Conservation (phyloP, 2,888 invertebrate genomes). For the Colletes collaris region DNA sequence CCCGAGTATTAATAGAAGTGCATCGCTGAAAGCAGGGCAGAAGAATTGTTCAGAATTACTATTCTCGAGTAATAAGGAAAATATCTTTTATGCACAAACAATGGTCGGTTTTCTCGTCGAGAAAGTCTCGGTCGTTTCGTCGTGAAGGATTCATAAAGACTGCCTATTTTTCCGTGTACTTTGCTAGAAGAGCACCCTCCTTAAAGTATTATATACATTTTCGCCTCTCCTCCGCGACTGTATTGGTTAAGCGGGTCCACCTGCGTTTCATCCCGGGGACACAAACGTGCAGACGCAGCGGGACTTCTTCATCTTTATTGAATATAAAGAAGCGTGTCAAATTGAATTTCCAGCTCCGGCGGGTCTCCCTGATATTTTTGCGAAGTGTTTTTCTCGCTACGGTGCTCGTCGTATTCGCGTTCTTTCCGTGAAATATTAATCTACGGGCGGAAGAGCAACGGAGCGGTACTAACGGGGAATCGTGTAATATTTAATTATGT, state of each 20-base stretch:
- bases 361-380: slow-evolving; percentile 38
- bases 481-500: slow-evolving; percentile 67
- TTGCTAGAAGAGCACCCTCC: too few species aligned
- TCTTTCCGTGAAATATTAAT: slow-evolving; percentile 62
- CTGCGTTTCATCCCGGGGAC: neutral
- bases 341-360: slow-evolving; percentile 32
- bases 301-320: slow-evolving; percentile 22
- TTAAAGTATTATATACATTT: slow-evolving; percentile 34
- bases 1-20: too few species aligned
- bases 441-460: slow-evolving; percentile 33
- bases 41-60: too few species aligned
- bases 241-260: neutral
- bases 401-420: slow-evolving; percentile 26
- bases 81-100: too few species aligned
- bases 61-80: too few species aligned
- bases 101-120: too few species aligned
- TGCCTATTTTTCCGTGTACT: too few species aligned
- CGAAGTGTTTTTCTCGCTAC: slow-evolving; percentile 52
- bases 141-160: too few species aligned
- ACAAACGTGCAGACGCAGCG: slow-evolving; percentile 12
- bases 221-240: neutral
- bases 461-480: slow-evolving; percentile 55
- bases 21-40: too few species aligned
- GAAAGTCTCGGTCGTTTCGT: too few species aligned
- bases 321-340: slow-evolving; percentile 25